These are phyloP conservation scores for Microtus oregoni DNA, from an alignment of 2,113 vertebrate genomes.

Conservation along the genomic window DNA sequence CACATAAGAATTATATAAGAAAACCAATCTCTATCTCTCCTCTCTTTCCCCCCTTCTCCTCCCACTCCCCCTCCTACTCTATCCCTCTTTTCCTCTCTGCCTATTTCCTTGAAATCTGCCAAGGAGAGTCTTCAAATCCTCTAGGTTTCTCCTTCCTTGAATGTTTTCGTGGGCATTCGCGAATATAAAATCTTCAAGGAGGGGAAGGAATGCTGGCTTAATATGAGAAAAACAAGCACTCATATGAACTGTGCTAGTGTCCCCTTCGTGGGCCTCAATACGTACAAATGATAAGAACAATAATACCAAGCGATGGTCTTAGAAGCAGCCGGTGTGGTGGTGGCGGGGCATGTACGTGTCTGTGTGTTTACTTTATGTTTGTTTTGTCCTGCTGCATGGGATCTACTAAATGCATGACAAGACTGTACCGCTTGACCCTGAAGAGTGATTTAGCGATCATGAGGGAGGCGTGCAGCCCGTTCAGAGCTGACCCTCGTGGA, in stretches of 20 bases:
- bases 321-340: not conserved
- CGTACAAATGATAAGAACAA: not conserved
- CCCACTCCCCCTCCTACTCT: not conserved
- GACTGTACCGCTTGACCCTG: slow-evolving; percentile 13
- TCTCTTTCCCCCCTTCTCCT: not conserved
- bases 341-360: not conserved
- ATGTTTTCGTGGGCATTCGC: not conserved
- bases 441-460: slow-evolving; percentile 18
- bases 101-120: not conserved
- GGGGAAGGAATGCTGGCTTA: not conserved
- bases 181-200: slow-evolving; percentile 46
- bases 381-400: not conserved
- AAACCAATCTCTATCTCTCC: not conserved
- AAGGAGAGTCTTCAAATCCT: not conserved
- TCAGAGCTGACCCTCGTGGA: slow-evolving; percentile 17
- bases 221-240: slow-evolving; percentile 27
- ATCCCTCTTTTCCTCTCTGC: not conserved
- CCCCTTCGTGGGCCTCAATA: slow-evolving; percentile 10
- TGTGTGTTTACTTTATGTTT: not conserved
- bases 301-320: slow-evolving; percentile 15
- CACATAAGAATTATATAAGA: not conserved
- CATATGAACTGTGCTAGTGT: not conserved
- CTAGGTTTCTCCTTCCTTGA: not conserved
- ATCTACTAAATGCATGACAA: slow-evolving; percentile 51
- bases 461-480: not conserved